Base-by-base conservation (phyloP, 1,140 invertebrate genomes). In the Drosophila saltans region DNA sequence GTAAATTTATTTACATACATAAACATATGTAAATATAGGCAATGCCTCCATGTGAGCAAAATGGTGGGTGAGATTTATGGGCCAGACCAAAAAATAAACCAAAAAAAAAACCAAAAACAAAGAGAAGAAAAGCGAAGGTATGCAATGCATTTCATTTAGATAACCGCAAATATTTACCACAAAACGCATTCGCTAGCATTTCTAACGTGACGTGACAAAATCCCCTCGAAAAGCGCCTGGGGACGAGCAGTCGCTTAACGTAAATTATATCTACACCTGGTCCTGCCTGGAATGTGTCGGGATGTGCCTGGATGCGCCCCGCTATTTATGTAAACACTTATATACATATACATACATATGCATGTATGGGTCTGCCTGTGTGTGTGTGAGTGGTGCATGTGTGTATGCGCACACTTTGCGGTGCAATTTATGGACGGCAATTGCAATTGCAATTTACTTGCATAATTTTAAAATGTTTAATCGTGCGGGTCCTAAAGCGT, bases 111-210 rank as follows among this genome's bases (percentile, higher is more conserved):
- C n/a, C 16, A 8, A 48, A 48, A 48, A 48, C 45, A 48, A 26
- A 52, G 8, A 7, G 33, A 0, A 52, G 21, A 52, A 52, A 52
- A 52, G 26, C 33, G 33, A 73, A 80, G 77, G 62, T 80, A 78
- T 69, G 77, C 77, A 77, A 67, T 72, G 84, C 84, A 88, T 88
- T 88, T 83, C 84, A 88, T 88, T 88, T 81, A 84, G 84, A 88
- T 83, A 88, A 89, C 84, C 84, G 77, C 84, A 88, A 88, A 88
- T 89, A 88, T 89, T 88, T 89, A 73, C 84, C 84, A 72, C 84
- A 80, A 80, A 73, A 82, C 68, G 77, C 69, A 72, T 79, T 79
- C 73, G 69, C 73, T 30, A 72, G 67, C 68, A 69, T 52, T 52
- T 52, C 80, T 69, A 77, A 83, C 83, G 64, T 73, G 75, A 76